Percentiles rank a stretch among this genome's conserved stretches.
Conservation (phyloP, 2,797 vertebrate genomes). For the Labeo calbasu region DNA sequence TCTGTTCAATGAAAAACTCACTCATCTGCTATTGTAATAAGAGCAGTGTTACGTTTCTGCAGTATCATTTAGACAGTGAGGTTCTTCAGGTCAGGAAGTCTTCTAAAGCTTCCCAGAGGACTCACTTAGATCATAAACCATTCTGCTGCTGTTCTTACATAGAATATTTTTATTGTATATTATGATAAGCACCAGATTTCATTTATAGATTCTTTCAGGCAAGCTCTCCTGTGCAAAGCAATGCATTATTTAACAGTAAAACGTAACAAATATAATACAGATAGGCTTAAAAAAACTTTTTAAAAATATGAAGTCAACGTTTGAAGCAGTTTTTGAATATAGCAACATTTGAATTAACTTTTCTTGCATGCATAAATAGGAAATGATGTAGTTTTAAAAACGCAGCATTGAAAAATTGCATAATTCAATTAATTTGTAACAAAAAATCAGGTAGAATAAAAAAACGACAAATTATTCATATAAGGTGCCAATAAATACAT, state of each 20-base stretch:
- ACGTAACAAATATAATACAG: constrained; percentile 69
- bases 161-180: constrained; percentile 74
- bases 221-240: constrained; percentile 68
- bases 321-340: constrained; percentile 4
- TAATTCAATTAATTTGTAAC: not conserved
- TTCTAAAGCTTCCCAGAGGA: not conserved
- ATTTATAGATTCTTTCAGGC: constrained; percentile 57
- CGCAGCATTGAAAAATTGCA: not conserved
- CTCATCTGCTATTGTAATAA: constrained; percentile 44
- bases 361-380: constrained; percentile 18
- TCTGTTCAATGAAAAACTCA: not conserved
- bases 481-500: constrained; percentile 32
- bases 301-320: constrained; percentile 46
- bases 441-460: not conserved
- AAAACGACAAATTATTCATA: not conserved
- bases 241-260: constrained; percentile 65
- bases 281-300: constrained; percentile 50
- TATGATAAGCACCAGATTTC: constrained; percentile 67
- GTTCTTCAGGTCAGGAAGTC: not conserved
- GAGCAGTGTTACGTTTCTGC: not conserved
- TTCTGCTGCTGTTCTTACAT: constrained; percentile 55
- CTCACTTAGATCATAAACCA: constrained; percentile 13
- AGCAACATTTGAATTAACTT: not conserved
- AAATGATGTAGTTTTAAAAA: not conserved
- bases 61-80: not conserved